Percentiles rank a stretch among this genome's conserved stretches.
phyloP scores from a whole-genome alignment of 2,888 invertebrate genomes.

The Cephus pulcher region DNA sequence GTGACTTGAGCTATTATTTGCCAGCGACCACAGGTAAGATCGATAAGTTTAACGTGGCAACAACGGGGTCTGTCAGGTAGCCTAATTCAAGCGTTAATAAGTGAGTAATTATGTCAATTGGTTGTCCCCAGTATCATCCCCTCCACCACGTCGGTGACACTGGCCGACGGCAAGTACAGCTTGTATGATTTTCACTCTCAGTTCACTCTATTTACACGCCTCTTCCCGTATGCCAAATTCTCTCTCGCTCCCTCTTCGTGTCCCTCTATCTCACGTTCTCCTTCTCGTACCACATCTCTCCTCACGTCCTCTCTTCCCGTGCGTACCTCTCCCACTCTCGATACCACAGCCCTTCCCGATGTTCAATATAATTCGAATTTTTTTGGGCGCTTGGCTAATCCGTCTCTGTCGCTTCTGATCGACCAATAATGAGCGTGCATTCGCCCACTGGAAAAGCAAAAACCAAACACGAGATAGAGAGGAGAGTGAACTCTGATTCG shows the following conservation, averaged over 20 bases:
- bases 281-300: neutral
- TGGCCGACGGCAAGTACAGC: neutral
- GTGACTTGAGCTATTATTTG: neutral
- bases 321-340: neutral
- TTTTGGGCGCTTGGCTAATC: constrained; percentile 18
- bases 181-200: constrained; percentile 6
- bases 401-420: constrained; percentile 25
- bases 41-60: neutral
- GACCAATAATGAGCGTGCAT: constrained; percentile 22
- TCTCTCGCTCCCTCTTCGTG: neutral
- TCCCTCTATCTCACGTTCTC: neutral
- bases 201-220: constrained; percentile 1
- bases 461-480: constrained; percentile 12
- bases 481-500: neutral
- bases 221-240: neutral
- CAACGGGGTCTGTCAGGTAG: neutral
- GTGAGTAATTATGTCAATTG: constrained; percentile 5
- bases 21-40: neutral
- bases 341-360: neutral
- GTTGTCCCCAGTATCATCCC: neutral
- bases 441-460: neutral
- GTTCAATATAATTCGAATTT: constrained; percentile 33
- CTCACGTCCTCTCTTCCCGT: neutral
- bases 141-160: neutral
- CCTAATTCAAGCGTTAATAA: neutral